Base-by-base conservation (phyloP, 2,888 invertebrate species). In the Euzetes globulus region DNA sequence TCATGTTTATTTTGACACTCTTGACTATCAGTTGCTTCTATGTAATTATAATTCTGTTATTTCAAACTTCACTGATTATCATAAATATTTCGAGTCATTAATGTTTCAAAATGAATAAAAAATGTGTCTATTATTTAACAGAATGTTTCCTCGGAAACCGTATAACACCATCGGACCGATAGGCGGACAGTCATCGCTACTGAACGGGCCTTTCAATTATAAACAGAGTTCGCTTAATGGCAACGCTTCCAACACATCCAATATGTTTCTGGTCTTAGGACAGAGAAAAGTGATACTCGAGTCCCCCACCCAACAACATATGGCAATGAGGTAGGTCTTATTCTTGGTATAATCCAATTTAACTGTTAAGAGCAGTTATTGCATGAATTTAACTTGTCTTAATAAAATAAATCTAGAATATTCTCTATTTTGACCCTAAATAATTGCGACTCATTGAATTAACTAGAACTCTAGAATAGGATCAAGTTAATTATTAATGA, bases 61-160 rank as follows among this genome's bases (percentile, higher is more conserved):
- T 41, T 41, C 41, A 41, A 13, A 41, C 7, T 41, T 11, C 41
- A 41, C 7, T 52, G 52, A 52, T 52, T 52, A 22, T 52, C 22
- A 52, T 19, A 11, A 45, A 45, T 15, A 52, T 52, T 19, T 13
- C 19, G 52, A 19, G 22, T 52, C 52, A 52, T 19, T 52, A n/a
- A 13, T 52, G n/a, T 52, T 19, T 19, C 5, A 52, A 52, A 41
- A 41, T 41, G 41, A 41, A 41, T 41, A 41, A 41, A 41, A 41
- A 4, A 25, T 25, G 25, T 55, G 4, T 11, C 9, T 55, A 22
- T 25, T 58, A 58, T 58, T 58, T 27, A 58, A 58, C 58, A 58
- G 58, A 58, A 58, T 58, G 58, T 58, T 58, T 58, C 58, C 58
- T 1, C 25, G 58, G 27, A 58, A 58, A 58, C 58, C 22, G n/a